Evolutionary conservation across 1,140 invertebrate species (phyloP).

Genomic region (Delia radicum): DNA sequence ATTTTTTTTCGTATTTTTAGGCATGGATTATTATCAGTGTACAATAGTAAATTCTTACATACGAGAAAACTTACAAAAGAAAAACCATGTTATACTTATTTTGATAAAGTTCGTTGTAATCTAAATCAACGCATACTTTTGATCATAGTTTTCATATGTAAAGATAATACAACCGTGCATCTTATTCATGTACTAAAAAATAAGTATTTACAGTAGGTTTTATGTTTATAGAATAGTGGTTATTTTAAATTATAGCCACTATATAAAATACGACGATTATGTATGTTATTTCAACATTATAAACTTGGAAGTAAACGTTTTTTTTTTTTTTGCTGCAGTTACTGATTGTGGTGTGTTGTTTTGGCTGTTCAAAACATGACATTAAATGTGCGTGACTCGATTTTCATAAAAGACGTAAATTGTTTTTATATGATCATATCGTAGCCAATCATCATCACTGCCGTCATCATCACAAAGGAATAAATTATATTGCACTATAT

Average conservation of each 20-base stretch:
- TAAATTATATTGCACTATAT: not conserved
- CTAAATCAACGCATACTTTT: too few species aligned
- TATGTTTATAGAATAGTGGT: not conserved
- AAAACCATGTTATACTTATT: too few species aligned
- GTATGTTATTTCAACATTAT: conserved; percentile 22
- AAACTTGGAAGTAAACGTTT: conserved; percentile 9
- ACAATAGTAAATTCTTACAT: too few species aligned
- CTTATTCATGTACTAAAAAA: not conserved
- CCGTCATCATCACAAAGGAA: not conserved
- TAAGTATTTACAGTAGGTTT: not conserved
- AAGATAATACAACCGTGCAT: too few species aligned
- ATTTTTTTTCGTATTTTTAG: too few species aligned
- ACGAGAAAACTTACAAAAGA: too few species aligned
- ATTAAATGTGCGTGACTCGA: conserved; percentile 30
- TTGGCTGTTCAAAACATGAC: conserved; percentile 25
- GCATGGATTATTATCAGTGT: too few species aligned
- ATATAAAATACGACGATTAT: conserved; percentile 17
- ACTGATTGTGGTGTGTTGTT: not conserved
- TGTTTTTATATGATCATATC: conserved; percentile 18
- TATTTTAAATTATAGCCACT: conserved; percentile 22
- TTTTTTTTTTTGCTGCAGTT: not conserved
- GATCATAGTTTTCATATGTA: too few species aligned
- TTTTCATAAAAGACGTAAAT: conserved; percentile 23
- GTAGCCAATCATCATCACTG: not conserved
- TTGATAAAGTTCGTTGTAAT: too few species aligned